Evolutionary conservation across 2,888 invertebrate species (phyloP).

Genomic region (Steinernema scapterisci): DNA sequence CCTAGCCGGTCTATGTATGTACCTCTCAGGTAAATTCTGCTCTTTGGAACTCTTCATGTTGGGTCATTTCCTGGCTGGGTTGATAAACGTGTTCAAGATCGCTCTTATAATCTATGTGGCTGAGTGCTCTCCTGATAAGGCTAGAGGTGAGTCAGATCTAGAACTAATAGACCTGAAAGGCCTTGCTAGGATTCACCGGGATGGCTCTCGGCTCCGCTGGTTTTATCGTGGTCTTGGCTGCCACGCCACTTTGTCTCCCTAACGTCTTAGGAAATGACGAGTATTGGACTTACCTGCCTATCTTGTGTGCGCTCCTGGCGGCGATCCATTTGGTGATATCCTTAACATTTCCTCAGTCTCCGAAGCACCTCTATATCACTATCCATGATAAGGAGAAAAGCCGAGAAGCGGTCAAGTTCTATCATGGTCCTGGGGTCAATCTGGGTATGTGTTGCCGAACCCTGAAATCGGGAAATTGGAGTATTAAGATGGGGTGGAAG

Average conservation of each 20-base stretch:
- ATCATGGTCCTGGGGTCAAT: slow-evolving; percentile 53
- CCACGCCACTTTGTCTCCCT: slow-evolving; percentile 57
- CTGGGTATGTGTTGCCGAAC: slow-evolving; percentile 43
- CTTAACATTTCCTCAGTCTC: slow-evolving; percentile 55
- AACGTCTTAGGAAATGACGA: slow-evolving; percentile 50
- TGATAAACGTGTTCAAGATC: slow-evolving; percentile 47
- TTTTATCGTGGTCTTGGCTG: slow-evolving; percentile 46
- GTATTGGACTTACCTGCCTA: slow-evolving; percentile 52
- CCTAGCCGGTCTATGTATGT: slow-evolving; percentile 48
- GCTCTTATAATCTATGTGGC: slow-evolving; percentile 59
- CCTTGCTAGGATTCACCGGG: slow-evolving; percentile 51
- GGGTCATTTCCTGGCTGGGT: slow-evolving; percentile 56
- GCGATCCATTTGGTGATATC: slow-evolving; percentile 50
- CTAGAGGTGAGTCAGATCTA: slow-evolving; percentile 42
- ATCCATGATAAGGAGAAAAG: slow-evolving; percentile 44
- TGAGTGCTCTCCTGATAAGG: slow-evolving; percentile 54
- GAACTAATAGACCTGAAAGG: background rate
- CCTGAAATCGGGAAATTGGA: background rate
- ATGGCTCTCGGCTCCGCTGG: slow-evolving; percentile 56
- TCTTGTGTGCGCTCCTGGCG: slow-evolving; percentile 47
- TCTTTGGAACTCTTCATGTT: slow-evolving; percentile 55
- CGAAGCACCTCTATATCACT: slow-evolving; percentile 63
- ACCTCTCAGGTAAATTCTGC: slow-evolving; percentile 44
- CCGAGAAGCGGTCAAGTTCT: slow-evolving; percentile 49
- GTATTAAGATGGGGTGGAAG: slow-evolving; percentile 35